Evolutionary conservation across 2,113 vertebrate species (phyloP).

Genomic region (Oncorhynchus clarkii): DNA sequence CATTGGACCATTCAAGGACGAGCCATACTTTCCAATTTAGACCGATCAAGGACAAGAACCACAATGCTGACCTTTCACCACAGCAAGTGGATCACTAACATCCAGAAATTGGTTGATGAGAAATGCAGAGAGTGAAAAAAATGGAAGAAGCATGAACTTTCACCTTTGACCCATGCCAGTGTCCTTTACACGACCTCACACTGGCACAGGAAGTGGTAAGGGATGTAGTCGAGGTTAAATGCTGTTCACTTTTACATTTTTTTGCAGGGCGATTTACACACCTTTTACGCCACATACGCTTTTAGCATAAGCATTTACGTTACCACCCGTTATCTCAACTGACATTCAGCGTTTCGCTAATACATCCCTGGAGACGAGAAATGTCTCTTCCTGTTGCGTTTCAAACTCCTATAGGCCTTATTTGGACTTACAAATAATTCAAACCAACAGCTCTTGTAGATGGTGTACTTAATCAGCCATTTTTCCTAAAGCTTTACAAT

Average conservation of each 20-base stretch:
- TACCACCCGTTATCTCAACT: too few relatives aligned
- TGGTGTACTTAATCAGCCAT: background rate
- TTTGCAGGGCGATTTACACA: background rate
- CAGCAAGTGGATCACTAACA: background rate
- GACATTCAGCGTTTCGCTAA: too few relatives aligned
- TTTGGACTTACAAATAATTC: background rate
- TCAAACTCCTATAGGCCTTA: too few relatives aligned
- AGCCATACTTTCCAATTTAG: too few relatives aligned
- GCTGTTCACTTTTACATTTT: background rate
- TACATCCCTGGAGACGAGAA: background rate
- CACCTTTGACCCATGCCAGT: slow-evolving; percentile 7
- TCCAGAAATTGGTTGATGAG: background rate
- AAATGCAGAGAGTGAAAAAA: background rate
- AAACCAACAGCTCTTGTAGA: background rate
- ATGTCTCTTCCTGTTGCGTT: background rate
- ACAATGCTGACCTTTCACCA: background rate
- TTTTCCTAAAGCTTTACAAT: background rate
- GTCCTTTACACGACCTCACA: too few relatives aligned
- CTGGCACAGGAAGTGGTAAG: too few relatives aligned
- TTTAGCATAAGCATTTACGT: too few relatives aligned
- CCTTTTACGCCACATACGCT: too few relatives aligned
- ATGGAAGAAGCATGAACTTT: slow-evolving; percentile 58
- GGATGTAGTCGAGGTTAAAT: too few relatives aligned
- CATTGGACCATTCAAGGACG: background rate
- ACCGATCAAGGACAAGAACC: too few relatives aligned